Percentiles rank a stretch among this genome's conserved stretches.
phyloP scores from a whole-genome alignment of 2,888 invertebrate species.

The Cerceris rybyensis region DNA sequence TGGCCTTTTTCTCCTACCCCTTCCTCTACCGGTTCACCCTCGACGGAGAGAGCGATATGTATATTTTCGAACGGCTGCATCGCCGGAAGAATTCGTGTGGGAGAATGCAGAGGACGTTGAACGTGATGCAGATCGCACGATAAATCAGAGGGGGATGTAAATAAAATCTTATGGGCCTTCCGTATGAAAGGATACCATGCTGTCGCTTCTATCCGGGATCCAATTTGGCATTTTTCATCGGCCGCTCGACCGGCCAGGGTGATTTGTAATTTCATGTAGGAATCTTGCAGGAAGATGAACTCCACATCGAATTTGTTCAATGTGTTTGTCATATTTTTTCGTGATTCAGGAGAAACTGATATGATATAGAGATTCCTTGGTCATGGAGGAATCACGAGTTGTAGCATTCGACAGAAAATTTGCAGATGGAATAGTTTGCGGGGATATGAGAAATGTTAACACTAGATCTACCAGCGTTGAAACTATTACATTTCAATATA shows the following conservation, averaged over 20 bases:
- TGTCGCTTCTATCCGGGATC: slow-evolving; percentile 14
- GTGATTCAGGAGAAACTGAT: too few relatives aligned
- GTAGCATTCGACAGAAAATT: too few relatives aligned
- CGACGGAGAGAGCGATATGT: slow-evolving; percentile 43
- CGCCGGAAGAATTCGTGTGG: slow-evolving; percentile 31
- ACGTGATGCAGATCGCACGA: slow-evolving; percentile 54
- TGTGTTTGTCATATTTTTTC: too few relatives aligned
- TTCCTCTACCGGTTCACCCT: slow-evolving; percentile 8
- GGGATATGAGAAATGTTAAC: too few relatives aligned
- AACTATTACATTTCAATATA: too few relatives aligned
- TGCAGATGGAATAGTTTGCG: too few relatives aligned
- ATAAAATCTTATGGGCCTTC: slow-evolving; percentile 54
- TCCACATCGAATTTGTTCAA: too few relatives aligned
- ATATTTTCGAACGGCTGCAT: slow-evolving; percentile 47
- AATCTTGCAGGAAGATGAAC: too few relatives aligned
- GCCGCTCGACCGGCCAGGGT: slow-evolving; percentile 28
- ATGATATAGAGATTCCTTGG: too few relatives aligned
- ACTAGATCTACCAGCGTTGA: too few relatives aligned
- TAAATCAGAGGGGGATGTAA: slow-evolving; percentile 60
- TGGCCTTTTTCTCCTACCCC: neutral
- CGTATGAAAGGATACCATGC: slow-evolving; percentile 14
- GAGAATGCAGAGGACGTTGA: slow-evolving; percentile 20
- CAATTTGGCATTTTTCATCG: slow-evolving; percentile 56
- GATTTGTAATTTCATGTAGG: too few relatives aligned
- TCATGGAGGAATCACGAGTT: too few relatives aligned